phyloP scores from a whole-genome alignment of 2,888 invertebrate genomes.

The Ryuthela nishihirai region DNA sequence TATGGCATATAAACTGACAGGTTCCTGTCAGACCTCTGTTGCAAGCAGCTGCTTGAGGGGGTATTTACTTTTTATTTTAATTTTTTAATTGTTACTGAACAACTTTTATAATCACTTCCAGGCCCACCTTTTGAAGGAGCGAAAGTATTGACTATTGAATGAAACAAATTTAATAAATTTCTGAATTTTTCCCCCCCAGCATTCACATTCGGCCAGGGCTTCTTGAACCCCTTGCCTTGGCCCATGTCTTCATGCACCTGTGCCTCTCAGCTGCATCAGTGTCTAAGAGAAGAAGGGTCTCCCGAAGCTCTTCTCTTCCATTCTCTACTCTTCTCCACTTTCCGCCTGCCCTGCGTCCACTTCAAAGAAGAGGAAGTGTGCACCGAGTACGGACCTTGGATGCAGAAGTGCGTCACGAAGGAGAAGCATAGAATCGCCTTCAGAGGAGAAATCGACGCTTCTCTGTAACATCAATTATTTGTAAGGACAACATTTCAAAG shows the following conservation, averaged over 20 bases:
- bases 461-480: too few relatives aligned
- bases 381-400: background rate
- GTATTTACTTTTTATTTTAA: too few relatives aligned
- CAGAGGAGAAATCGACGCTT: background rate
- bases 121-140: too few relatives aligned
- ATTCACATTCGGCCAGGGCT: background rate
- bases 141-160: too few relatives aligned
- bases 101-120: too few relatives aligned
- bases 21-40: too few relatives aligned
- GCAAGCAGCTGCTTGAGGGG: too few relatives aligned
- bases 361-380: background rate
- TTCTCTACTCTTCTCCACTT: background rate
- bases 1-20: too few relatives aligned
- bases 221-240: constrained; percentile 1
- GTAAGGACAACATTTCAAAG: too few relatives aligned
- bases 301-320: background rate
- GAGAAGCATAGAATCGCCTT: background rate
- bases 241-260: background rate
- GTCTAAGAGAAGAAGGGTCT: constrained; percentile 1
- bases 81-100: too few relatives aligned
- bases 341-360: background rate
- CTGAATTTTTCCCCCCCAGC: background rate
- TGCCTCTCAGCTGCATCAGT: background rate
- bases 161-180: too few relatives aligned
- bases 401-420: background rate